Base-by-base conservation (phyloP, 2,113 vertebrate species). In the Alethe castanea region DNA sequence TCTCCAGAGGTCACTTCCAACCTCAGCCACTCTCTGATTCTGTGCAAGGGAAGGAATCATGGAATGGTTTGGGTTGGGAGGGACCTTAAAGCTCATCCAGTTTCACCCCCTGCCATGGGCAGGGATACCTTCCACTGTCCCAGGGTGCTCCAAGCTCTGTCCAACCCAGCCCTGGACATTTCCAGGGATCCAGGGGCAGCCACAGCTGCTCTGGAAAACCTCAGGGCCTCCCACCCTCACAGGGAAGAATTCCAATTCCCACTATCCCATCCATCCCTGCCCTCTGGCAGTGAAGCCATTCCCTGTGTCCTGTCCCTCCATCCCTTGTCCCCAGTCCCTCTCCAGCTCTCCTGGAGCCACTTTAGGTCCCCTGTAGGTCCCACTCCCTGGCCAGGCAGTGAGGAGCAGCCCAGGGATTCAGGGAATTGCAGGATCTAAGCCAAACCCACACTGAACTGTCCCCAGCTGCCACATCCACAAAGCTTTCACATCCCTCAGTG, bases 61-160 rank as follows among this genome's bases (percentile, higher is more conserved):
- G 31, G 77, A 20, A 25, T 38, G 19, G 23, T 66, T n/a, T 59
- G 69, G 52, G 45, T 25, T 59, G 60, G 28, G 52, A 65, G 19
- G 35, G 31, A 47, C 5, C 38, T 13, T 11, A 47, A 61, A 76
- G 11, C 0, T 4, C 54, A 54, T 3, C 25, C 17, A 8, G 8
- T 40, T 20, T 3, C 24, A 45, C 3, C 5, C 22, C 16, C 15
- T 74, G 38, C 35, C 31, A 33, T 9, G 45, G 26, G 15, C 78
- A 89, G 24, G 19, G 70, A 53, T 40, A 54, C 24, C 17, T 69
- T 1, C 47, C 70, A 26, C 20, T 7, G 0, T 0, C 29, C 47
- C 87, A 90, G 54, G 17, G 0, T 53, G 33, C 1, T 47, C 84
- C 36, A 77, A 66, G 36, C 17, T 4, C 16, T 0, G 0, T 40